Base-by-base conservation (phyloP, 2,888 invertebrate genomes). In the Torymus aiolomorphi region DNA sequence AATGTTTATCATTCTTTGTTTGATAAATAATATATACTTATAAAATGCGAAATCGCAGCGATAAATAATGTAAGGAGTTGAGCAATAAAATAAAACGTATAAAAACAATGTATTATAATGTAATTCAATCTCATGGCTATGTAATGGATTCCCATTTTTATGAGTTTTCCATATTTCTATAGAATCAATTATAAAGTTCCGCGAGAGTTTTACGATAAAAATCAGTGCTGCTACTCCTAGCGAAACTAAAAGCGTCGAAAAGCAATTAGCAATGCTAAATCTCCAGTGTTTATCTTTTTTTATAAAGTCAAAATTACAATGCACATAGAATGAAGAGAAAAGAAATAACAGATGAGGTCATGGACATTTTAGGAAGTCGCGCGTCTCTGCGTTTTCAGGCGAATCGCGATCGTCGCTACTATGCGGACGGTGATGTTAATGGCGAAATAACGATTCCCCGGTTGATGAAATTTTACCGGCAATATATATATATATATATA, bases 301-400 rank as follows among this genome's bases (percentile, higher is more conserved):
- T 5, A 16, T 67, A 56, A 65, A 56, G n/a, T 42, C 10, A 52
- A 42, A 52, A 31, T 20, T 31, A 12, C 24, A 52, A 31, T 42
- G 54, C 52, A 51, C 31, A 49, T 16, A 31, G 31, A 20, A 42
- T 54, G 16, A 20, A 54, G 14, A 69, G 31, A 65, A 57, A 13
- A n/a, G 49, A 77, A 24, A 31, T n/a, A 70, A 69, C 20, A 42
- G 61, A 78, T n/a, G 73, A 73, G 73, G 73, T 73, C 62, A 74
- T 10, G 73, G 69, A n/a, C 51, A n/a, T 13, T 63, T 73, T 69
- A 18, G 61, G 69, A 69, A 73, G 63, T 71, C 14, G 49, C 18
- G 20, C 11, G 16, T 73, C 11, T 20, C 42, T 66, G 8, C 20
- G 20, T 71, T 56, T 56, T 13, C 31, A 31, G 18, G 62, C 49